These are phyloP conservation scores for Epiblema foenella DNA, from an alignment of 2,888 invertebrate genomes.

Conservation along the genomic window DNA sequence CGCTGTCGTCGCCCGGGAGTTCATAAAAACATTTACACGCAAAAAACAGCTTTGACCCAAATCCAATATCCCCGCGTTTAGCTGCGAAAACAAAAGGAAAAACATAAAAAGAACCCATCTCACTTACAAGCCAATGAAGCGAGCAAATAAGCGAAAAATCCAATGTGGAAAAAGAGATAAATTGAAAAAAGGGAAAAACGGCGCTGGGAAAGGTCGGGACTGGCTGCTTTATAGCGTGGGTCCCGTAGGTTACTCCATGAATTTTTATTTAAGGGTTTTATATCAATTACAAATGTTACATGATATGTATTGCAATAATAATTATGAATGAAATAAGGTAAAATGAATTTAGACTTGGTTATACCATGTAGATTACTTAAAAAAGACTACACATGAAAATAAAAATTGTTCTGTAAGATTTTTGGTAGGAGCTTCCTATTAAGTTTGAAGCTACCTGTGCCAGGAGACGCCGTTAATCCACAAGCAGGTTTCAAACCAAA, in stretches of 20 bases:
- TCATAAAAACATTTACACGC: slow-evolving; percentile 53
- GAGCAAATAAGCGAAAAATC: slow-evolving; percentile 84
- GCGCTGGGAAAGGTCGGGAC: slow-evolving; percentile 22
- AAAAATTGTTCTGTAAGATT: too few relatives aligned
- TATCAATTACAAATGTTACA: too few relatives aligned
- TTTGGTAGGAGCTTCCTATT: too few relatives aligned
- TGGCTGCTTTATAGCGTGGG: not conserved
- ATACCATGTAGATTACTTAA: too few relatives aligned
- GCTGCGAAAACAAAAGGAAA: slow-evolving; percentile 45
- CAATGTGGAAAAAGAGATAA: slow-evolving; percentile 80
- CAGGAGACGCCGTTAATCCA: too few relatives aligned
- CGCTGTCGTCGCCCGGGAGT: slow-evolving; percentile 41
- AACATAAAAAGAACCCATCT: slow-evolving; percentile 66
- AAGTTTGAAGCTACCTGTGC: too few relatives aligned
- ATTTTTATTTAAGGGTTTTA: not conserved
- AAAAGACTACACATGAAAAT: too few relatives aligned
- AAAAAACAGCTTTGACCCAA: slow-evolving; percentile 62
- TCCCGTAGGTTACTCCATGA: slow-evolving; percentile 17
- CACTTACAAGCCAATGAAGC: slow-evolving; percentile 84
- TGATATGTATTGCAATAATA: too few relatives aligned
- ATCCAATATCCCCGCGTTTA: slow-evolving; percentile 61
- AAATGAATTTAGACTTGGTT: too few relatives aligned
- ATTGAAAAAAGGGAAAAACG: slow-evolving; percentile 66
- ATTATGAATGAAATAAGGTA: too few relatives aligned
- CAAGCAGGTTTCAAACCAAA: too few relatives aligned